Evolutionary conservation across 2,888 invertebrate species (phyloP).

Genomic region (Eurytoma adleriae): DNA sequence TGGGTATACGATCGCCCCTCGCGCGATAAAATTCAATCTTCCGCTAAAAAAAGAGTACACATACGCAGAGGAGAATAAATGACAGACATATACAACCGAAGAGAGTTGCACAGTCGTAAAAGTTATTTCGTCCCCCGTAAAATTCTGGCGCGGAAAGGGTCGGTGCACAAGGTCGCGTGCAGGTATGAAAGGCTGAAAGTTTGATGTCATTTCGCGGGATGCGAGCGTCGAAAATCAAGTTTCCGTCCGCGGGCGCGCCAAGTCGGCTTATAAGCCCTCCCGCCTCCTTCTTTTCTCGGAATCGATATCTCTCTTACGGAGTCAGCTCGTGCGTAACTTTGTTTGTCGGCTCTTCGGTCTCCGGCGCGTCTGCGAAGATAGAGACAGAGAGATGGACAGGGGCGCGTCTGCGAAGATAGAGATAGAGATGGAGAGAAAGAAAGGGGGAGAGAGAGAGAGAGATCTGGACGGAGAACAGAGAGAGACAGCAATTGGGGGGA

Average conservation of each 20-base stretch:
- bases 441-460: not conserved
- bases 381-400: not conserved
- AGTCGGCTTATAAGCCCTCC: conserved; percentile 5
- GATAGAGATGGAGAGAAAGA: not conserved
- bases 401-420: too few species aligned
- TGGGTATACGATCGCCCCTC: too few species aligned
- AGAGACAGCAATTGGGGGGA: not conserved
- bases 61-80: not conserved
- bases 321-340: not conserved
- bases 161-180: not conserved
- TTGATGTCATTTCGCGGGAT: conserved; percentile 2
- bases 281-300: conserved; percentile 2
- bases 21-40: too few species aligned
- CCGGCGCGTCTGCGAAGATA: not conserved
- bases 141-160: too few species aligned
- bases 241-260: conserved; percentile 26
- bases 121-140: too few species aligned
- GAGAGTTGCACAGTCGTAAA: too few species aligned
- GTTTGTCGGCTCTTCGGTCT: not conserved
- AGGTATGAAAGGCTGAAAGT: not conserved
- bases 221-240: not conserved
- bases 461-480: not conserved
- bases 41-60: too few species aligned
- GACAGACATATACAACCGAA: not conserved
- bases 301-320: conserved; percentile 24